phyloP scores from a whole-genome alignment of 2,797 vertebrate species.

The Lateolabrax maculatus region DNA sequence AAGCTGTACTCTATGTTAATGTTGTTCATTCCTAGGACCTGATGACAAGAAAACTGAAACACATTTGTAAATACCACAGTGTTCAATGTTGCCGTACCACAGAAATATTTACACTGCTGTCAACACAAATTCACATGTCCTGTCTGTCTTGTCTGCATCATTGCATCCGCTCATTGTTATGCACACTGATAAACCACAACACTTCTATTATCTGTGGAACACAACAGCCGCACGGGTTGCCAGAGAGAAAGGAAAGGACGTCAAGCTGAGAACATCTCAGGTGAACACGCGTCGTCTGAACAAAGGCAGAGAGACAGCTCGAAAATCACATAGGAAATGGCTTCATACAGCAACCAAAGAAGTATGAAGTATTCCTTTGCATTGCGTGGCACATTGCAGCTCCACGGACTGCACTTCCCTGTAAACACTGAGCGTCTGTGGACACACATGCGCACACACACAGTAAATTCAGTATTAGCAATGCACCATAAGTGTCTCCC shows the following conservation, averaged over 20 bases:
- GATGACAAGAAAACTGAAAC: conserved; percentile 12
- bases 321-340: conserved; percentile 9
- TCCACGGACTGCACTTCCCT: conserved; percentile 16
- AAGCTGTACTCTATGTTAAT: neutral
- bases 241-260: neutral
- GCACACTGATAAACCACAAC: conserved; percentile 26
- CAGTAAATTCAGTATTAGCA: conserved; percentile 54
- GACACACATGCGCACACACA: conserved; percentile 12
- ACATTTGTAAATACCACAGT: neutral
- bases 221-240: conserved; percentile 5
- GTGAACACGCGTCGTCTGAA: conserved; percentile 12
- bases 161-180: conserved; percentile 45
- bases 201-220: conserved; percentile 20
- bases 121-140: conserved; percentile 40
- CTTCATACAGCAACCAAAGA: conserved; percentile 15
- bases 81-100: neutral
- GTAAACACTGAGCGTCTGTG: conserved; percentile 23
- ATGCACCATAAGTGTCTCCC: conserved; percentile 42
- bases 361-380: conserved; percentile 39
- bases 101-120: conserved; percentile 31
- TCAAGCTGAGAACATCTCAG: conserved; percentile 10
- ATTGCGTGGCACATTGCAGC: conserved; percentile 9
- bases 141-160: conserved; percentile 35
- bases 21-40: conserved; percentile 2
- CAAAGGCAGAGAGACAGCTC: neutral